Conservation (phyloP, 2,113 vertebrate species). For the Asarcornis scutulata region DNA sequence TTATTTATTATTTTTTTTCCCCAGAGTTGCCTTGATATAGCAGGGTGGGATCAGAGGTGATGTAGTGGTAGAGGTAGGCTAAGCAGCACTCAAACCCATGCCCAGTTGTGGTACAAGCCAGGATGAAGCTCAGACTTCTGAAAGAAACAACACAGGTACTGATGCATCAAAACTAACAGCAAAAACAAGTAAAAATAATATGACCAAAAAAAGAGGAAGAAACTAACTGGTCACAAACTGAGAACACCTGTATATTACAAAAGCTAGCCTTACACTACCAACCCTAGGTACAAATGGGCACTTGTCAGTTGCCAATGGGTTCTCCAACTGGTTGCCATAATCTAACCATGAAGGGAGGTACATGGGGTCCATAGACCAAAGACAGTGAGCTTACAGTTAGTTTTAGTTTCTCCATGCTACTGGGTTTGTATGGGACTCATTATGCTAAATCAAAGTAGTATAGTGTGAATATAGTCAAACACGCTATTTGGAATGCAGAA, state of each 20-base stretch:
- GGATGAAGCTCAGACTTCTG: neutral
- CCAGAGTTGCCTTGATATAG: neutral
- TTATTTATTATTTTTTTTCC: neutral
- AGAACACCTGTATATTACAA: neutral
- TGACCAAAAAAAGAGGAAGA: neutral
- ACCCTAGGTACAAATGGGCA: neutral
- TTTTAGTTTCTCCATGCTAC: neutral
- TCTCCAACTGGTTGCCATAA: neutral
- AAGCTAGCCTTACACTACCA: neutral
- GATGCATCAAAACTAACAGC: neutral
- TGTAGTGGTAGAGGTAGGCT: neutral
- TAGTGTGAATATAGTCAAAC: neutral
- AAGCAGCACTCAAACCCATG: neutral
- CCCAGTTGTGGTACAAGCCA: neutral
- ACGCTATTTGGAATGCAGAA: neutral
- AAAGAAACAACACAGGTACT: neutral
- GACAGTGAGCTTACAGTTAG: neutral
- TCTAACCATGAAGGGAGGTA: neutral
- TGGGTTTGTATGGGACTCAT: neutral
- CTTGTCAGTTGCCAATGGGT: neutral
- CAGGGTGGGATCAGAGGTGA: neutral
- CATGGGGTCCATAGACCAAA: fast-evolving
- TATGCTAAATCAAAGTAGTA: neutral
- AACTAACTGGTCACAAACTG: neutral
- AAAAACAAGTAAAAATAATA: neutral